A percentile compares a stretch with the other conserved stretches of the same genome.
phyloP scores from a whole-genome alignment of 2,888 invertebrate genomes.

The Tiliacea aurago region DNA sequence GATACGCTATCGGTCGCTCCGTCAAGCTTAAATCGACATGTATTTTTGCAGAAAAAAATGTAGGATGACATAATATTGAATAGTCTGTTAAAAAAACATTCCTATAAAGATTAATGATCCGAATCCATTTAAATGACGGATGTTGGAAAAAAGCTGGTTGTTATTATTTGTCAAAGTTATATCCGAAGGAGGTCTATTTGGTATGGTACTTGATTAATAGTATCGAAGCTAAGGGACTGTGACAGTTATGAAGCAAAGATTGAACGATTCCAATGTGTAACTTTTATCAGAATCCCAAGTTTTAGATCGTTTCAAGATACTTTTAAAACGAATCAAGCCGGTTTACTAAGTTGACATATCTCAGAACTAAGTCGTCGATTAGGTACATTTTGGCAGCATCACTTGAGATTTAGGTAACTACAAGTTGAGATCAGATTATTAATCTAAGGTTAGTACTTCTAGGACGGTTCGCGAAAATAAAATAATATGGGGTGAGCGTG shows the following conservation, averaged over 20 bases:
- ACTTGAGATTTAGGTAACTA: not conserved
- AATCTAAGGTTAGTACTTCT: too few species aligned
- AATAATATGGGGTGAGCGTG: too few species aligned
- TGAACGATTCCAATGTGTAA: not conserved
- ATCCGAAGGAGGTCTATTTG: not conserved
- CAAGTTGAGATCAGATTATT: not conserved
- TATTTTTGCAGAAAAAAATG: not conserved
- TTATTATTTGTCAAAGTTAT: constrained; percentile 13
- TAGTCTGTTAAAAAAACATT: not conserved
- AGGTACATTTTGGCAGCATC: not conserved
- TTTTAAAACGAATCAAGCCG: not conserved
- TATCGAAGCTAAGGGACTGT: not conserved
- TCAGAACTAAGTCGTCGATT: too few species aligned
- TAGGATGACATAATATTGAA: not conserved
- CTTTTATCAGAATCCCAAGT: not conserved
- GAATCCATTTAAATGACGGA: constrained; percentile 18
- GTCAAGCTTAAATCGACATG: not conserved
- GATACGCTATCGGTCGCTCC: not conserved
- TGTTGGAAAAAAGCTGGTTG: not conserved
- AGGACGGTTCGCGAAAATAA: too few species aligned
- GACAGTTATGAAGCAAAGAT: not conserved
- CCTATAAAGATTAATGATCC: constrained; percentile 23
- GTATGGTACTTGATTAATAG: constrained; percentile 19
- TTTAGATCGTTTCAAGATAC: not conserved
- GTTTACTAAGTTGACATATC: not conserved